These are phyloP conservation scores for Hipposideros larvatus DNA, from an alignment of 2,797 vertebrate species.

Conservation along the genomic window DNA sequence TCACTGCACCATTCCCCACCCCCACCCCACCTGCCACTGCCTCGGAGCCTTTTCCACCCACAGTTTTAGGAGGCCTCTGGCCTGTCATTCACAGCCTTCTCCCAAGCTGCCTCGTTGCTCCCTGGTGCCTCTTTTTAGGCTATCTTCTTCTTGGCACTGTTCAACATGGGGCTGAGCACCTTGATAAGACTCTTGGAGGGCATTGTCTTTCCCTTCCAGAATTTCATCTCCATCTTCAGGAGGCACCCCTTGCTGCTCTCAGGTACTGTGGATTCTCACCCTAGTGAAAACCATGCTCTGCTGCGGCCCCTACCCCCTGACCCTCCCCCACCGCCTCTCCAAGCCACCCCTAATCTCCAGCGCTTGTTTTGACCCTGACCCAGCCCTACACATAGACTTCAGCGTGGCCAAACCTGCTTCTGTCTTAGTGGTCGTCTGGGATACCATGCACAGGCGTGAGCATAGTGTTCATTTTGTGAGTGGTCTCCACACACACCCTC, in stretches of 20 bases:
- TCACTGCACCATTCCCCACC: background rate
- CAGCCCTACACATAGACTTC: background rate
- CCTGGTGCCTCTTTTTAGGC: slow-evolving; percentile 94
- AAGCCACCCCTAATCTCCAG: background rate
- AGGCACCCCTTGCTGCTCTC: slow-evolving; percentile 90
- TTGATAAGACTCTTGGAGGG: slow-evolving; percentile 93
- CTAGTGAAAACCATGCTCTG: background rate
- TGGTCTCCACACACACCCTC: background rate
- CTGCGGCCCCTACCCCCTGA: too few species aligned
- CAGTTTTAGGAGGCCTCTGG: slow-evolving; percentile 92
- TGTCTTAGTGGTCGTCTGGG: slow-evolving; percentile 87
- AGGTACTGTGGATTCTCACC: slow-evolving; percentile 63
- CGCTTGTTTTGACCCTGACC: background rate
- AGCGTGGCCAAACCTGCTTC: background rate
- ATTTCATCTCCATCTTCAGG: slow-evolving; percentile 88
- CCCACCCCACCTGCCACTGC: background rate
- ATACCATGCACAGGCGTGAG: background rate
- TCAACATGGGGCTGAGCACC: slow-evolving; percentile 92
- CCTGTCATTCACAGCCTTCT: slow-evolving; percentile 92
- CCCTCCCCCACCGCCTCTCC: too few species aligned
- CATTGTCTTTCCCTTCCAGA: slow-evolving; percentile 91
- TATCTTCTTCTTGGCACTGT: slow-evolving; percentile 92
- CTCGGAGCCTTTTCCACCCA: slow-evolving; percentile 26
- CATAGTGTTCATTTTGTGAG: background rate
- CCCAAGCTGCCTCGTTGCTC: slow-evolving; percentile 91